Base-by-base conservation (phyloP, 1,140 invertebrate species). In the Paraescarpia echinospica region DNA sequence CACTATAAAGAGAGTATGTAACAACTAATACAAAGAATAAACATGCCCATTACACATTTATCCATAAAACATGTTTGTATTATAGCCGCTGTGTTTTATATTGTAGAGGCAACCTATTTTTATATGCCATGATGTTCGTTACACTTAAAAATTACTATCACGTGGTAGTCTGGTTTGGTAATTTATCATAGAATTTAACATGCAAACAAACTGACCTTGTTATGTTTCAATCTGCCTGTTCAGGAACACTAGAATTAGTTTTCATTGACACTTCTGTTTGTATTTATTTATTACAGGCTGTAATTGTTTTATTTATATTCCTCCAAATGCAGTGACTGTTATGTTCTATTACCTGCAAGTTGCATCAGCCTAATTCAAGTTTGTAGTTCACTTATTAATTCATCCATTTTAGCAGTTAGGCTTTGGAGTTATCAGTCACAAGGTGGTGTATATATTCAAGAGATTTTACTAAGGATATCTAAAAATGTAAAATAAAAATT, bases 301-400 rank as follows among this genome's bases (percentile, higher is more conserved):
- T 77, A 77, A 51, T 18, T 9, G 18, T 51, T 51, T 51, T 51
- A 51, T 51, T 51, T 51, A 9, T 51, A 51, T 51, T 51, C 48
- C 0, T 0, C 18, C 8, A 51, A 31, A 77, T 41, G 41, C 41
- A 6, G 41, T 41, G 41, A 41, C 41, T 41, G 41, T 41, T n/a
- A n/a, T n/a, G n/a, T n/a, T 51, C 48, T 51, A 51, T 51, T 51
- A 51, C 48, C 48, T 51, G 48, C 48, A 51, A 51, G 8, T 8
- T 51, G 48, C 48, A 77, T 77, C 14, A 27, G 27, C 59, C 59
- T 4, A 77, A 22, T 77, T 77, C 12, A 18, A 14, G 59, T 77
- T 77, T 77, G 59, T 77, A 77, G 59, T 77, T 77, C 59, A 77
- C 22, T 77, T 77, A 77, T 77, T 77, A 77, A 77, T 77, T 77